Evolutionary conservation across 2,113 vertebrate species (phyloP).

Genomic region (Grammomys surdaster): DNA sequence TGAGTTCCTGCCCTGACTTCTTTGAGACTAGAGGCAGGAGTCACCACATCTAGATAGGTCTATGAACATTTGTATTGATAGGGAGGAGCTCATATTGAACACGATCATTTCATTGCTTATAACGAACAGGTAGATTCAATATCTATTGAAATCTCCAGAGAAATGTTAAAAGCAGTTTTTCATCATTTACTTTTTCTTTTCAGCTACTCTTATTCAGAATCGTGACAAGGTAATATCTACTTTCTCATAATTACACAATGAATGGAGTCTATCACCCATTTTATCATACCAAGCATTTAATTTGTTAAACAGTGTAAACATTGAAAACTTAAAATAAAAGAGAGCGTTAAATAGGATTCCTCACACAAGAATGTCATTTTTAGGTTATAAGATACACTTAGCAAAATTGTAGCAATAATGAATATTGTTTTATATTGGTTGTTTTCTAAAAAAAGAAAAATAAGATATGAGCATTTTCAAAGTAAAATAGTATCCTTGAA

Average conservation of each 20-base stretch:
- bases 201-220: background rate
- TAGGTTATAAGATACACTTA: constrained; percentile 46
- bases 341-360: constrained; percentile 63
- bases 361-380: constrained; percentile 52
- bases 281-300: constrained; percentile 80
- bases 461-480: constrained; percentile 72
- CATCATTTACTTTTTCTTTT: background rate
- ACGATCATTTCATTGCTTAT: background rate
- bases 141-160: background rate
- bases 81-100: background rate
- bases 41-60: background rate
- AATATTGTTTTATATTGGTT: background rate
- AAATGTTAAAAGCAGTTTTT: background rate
- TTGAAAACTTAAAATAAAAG: constrained; percentile 42
- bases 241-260: background rate
- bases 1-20: background rate
- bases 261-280: background rate
- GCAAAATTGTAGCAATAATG: background rate
- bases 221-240: background rate
- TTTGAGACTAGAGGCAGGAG: background rate
- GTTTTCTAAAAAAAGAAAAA: constrained; percentile 65
- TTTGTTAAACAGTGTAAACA: constrained; percentile 80
- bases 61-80: background rate
- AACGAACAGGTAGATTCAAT: background rate
- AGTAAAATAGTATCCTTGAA: constrained; percentile 70